These are phyloP conservation scores for Drosophila ironensis DNA, from an alignment of 1,140 invertebrate species.

Conservation along the genomic window DNA sequence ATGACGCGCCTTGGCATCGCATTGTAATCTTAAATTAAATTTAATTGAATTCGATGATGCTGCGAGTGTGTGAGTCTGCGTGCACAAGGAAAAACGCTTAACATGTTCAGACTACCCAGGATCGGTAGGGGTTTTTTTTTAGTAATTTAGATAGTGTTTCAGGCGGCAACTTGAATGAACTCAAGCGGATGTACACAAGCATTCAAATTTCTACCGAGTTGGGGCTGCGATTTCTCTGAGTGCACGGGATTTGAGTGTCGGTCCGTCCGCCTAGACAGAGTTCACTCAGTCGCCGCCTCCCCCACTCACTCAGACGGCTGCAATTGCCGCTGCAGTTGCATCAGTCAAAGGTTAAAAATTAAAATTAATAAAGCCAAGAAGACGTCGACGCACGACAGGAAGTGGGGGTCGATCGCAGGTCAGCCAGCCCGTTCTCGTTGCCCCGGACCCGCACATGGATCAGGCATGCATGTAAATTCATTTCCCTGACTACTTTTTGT, in stretches of 20 bases:
- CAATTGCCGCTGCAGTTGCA: conserved; percentile 29
- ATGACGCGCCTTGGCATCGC: conserved; percentile 49
- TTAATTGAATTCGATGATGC: conserved; percentile 81
- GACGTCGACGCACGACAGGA: conserved; percentile 61
- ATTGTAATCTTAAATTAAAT: conserved; percentile 82
- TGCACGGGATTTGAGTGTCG: conserved; percentile 1
- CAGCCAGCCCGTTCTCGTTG: too few relatives aligned
- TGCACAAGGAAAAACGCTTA: neutral
- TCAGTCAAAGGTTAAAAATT: conserved; percentile 77
- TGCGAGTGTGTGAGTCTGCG: conserved; percentile 18
- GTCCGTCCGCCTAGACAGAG: conserved; percentile 34
- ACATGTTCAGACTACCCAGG: too few relatives aligned
- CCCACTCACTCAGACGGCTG: conserved; percentile 9
- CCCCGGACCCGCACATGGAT: conserved; percentile 27
- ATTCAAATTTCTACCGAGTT: too few relatives aligned
- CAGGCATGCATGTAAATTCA: conserved; percentile 3
- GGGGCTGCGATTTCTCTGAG: neutral
- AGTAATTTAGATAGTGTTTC: too few relatives aligned
- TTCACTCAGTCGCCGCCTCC: conserved; percentile 24
- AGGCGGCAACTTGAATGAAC: too few relatives aligned
- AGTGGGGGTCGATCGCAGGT: conserved; percentile 64
- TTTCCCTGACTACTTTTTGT: too few relatives aligned
- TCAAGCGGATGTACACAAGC: too few relatives aligned
- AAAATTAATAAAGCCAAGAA: conserved; percentile 58
- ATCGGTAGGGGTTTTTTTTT: too few relatives aligned